A percentile compares a stretch with the other conserved stretches of the same genome.
phyloP scores from a whole-genome alignment of 2,113 vertebrate species.

The Eira barbara region DNA sequence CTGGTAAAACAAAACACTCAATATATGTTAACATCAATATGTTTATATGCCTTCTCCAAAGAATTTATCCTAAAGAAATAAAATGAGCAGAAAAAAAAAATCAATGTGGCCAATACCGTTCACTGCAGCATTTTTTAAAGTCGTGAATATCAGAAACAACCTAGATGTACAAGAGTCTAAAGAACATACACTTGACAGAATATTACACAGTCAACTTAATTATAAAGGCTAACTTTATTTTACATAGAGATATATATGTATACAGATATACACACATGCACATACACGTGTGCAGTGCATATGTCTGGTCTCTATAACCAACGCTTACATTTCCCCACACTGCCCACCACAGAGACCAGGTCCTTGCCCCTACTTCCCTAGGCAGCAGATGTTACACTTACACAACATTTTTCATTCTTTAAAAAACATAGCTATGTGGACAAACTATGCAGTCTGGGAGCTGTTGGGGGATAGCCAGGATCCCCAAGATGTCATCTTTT shows the following conservation, averaged over 20 bases:
- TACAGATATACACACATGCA: too few species aligned
- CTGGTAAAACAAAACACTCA: background rate
- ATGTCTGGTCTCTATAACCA: background rate
- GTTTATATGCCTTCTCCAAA: background rate
- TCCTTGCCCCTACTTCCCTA: background rate
- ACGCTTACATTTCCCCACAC: background rate
- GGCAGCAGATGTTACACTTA: background rate
- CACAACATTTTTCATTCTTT: background rate
- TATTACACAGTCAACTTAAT: background rate
- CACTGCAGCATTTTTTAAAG: background rate
- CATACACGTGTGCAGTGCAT: background rate
- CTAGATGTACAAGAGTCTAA: background rate
- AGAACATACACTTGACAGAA: background rate
- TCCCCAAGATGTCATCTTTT: background rate
- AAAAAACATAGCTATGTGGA: background rate
- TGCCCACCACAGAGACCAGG: background rate
- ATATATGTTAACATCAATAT: background rate
- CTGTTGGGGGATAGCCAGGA: background rate
- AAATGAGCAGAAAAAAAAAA: background rate
- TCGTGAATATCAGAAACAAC: background rate
- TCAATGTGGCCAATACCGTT: background rate
- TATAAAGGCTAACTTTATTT: background rate
- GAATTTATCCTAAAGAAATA: background rate
- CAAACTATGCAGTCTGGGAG: background rate
- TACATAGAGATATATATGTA: background rate